Evolutionary conservation across 2,888 invertebrate genomes (phyloP), one percentile per base, ranked within the genome.

Genomic region (Caenorhabditis angaria): DNA sequence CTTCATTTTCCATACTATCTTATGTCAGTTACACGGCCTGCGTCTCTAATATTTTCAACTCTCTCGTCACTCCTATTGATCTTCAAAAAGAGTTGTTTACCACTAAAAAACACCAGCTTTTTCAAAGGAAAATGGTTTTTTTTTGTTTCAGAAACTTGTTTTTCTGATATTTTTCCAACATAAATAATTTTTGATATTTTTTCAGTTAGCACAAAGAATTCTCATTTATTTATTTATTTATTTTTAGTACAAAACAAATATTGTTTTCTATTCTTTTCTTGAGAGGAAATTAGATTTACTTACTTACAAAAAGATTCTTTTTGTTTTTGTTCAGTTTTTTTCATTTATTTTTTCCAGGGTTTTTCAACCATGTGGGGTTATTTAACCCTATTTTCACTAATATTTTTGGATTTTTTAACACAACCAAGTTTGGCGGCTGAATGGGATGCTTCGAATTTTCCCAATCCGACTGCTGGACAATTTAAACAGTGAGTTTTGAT

Each of bases 381-480:
- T n/a, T n/a, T n/a, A n/a, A n/a, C n/a, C n/a, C n/a, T n/a, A n/a
- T n/a, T n/a, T n/a, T 14, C 41, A 5, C 14, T 18, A 12, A 41
- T 41, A 41, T 6, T 41, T 41, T 10, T 6, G 14, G 3, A 18
- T 12, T 41, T 10, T 18, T 41, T 41, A 41, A 41, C 18, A 41
- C 2, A 12, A 41, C 22, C 54, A 2, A 60, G 50, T 6, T 28
- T 22, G 2, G 70, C 74, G 12, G 67, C 55, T 22, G 78, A 82
- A 65, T 85, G 85, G 85, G 81, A 82, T 48, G 83, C 83, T 25
- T 56, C 54, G 61, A 83, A 77, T 63, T 85, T 74, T 55, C 85
- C 85, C 8, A 85, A 85, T 60, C 84, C 85, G 1, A 83, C 84
- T 5, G 77, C 82, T 14, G 76, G 74, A 47, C 74, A 78, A 20